These are phyloP conservation scores for Brachystomella parvula DNA, from an alignment of 1,140 invertebrate species.

Conservation along the genomic window DNA sequence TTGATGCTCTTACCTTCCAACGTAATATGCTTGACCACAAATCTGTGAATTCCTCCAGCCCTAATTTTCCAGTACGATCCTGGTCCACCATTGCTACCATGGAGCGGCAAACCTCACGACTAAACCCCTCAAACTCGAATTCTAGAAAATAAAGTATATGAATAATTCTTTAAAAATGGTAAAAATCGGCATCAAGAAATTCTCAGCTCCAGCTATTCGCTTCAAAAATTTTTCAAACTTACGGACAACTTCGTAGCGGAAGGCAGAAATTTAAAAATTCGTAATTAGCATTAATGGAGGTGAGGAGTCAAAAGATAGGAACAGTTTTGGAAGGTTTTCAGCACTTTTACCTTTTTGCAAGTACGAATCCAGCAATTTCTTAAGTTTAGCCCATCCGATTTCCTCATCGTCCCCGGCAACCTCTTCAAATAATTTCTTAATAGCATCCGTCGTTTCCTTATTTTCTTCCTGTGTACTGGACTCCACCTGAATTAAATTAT, in stretches of 20 bases:
- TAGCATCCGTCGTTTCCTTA: constrained; percentile 50
- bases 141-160: constrained; percentile 50
- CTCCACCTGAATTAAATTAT: constrained; percentile 12
- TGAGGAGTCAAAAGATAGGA: background rate
- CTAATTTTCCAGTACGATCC: constrained; percentile 83
- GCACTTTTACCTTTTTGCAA: constrained; percentile 66
- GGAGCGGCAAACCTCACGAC: constrained; percentile 81
- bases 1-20: constrained; percentile 57
- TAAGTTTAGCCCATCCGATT: constrained; percentile 86
- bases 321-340: background rate
- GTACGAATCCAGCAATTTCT: constrained; percentile 83
- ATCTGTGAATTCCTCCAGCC: constrained; percentile 83
- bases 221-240: constrained; percentile 19
- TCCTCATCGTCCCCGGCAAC: constrained; percentile 84
- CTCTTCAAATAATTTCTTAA: constrained; percentile 70
- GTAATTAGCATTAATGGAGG: background rate
- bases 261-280: background rate
- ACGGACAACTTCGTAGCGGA: too few relatives aligned
- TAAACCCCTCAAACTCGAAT: constrained; percentile 72
- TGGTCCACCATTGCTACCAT: constrained; percentile 93
- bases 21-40: constrained; percentile 76
- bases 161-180: constrained; percentile 7
- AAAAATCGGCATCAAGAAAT: background rate
- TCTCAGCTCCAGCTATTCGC: background rate
- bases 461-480: constrained; percentile 32